phyloP scores from a whole-genome alignment of 2,888 invertebrate genomes.

The Tinea trinotella region DNA sequence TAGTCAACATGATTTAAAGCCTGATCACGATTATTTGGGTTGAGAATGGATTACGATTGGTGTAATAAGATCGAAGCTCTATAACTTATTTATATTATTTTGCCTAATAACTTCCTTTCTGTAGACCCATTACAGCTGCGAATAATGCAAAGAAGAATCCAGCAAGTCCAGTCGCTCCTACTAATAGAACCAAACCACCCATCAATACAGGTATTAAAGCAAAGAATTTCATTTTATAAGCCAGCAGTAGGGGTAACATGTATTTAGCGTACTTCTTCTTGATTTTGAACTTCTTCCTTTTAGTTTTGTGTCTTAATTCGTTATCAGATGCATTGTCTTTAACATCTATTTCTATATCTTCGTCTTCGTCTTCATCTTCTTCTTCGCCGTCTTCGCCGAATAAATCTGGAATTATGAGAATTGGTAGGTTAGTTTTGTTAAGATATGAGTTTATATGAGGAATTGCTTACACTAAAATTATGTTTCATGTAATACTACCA shows the following conservation, averaged over 20 bases:
- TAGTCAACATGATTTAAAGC: no score
- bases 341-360: constrained; percentile 36
- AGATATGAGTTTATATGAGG: no score
- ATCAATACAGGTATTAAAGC: constrained; percentile 83
- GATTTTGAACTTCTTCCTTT: constrained; percentile 40
- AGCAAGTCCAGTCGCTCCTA: constrained; percentile 84
- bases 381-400: constrained; percentile 41
- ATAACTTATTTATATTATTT: no score
- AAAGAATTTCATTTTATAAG: constrained; percentile 88
- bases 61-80: no score
- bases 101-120: constrained; percentile 62
- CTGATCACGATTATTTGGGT: no score
- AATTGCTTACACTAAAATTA: no score
- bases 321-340: constrained; percentile 27
- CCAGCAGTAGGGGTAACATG: constrained; percentile 81
- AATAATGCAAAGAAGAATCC: constrained; percentile 92
- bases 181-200: constrained; percentile 79
- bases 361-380: constrained; percentile 38
- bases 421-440: not conserved
- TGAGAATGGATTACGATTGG: no score
- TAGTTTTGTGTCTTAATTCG: constrained; percentile 18
- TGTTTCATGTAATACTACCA: no score
- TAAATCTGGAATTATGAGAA: constrained; percentile 53
- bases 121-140: constrained; percentile 85
- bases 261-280: constrained; percentile 77